Evolutionary conservation across 92 coral and sea anemone species (phyloP).

Genomic region (Muricea muricata): DNA sequence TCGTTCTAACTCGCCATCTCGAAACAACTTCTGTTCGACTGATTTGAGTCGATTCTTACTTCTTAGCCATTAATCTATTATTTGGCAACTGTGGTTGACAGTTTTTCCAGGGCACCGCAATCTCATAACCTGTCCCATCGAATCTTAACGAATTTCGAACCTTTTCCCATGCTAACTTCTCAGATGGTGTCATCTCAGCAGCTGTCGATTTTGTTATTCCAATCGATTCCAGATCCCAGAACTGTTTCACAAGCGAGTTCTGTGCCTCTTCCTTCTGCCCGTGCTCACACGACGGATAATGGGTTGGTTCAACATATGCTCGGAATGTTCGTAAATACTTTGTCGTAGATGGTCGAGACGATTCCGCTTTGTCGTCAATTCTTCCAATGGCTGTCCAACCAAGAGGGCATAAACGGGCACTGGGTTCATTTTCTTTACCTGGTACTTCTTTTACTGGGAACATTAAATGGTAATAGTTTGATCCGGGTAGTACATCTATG

Average conservation of each 20-base stretch:
- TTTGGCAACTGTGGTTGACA: conserved; percentile 58
- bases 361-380: neutral
- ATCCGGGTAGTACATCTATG: conserved; percentile 31
- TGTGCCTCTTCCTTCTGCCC: neutral
- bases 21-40: conserved; percentile 31
- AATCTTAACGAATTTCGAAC: conserved; percentile 37
- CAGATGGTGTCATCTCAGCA: conserved; percentile 53
- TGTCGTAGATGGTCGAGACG: neutral
- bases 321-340: neutral
- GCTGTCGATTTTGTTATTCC: conserved; percentile 38
- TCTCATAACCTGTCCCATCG: conserved; percentile 42
- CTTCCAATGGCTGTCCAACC: conserved; percentile 11
- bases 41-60: conserved; percentile 38
- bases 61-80: conserved; percentile 50
- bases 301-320: neutral
- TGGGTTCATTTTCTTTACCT: conserved; percentile 15
- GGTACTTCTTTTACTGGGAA: conserved; percentile 29
- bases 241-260: conserved; percentile 8
- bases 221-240: conserved; percentile 59
- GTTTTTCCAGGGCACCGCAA: conserved; percentile 64
- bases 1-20: conserved; percentile 33
- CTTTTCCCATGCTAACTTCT: conserved; percentile 50
- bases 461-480: conserved; percentile 50
- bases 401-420: neutral
- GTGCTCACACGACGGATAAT: neutral